These are phyloP conservation scores for Anoplophora glabripennis DNA, from an alignment of 1,140 invertebrate genomes.

Conservation along the genomic window DNA sequence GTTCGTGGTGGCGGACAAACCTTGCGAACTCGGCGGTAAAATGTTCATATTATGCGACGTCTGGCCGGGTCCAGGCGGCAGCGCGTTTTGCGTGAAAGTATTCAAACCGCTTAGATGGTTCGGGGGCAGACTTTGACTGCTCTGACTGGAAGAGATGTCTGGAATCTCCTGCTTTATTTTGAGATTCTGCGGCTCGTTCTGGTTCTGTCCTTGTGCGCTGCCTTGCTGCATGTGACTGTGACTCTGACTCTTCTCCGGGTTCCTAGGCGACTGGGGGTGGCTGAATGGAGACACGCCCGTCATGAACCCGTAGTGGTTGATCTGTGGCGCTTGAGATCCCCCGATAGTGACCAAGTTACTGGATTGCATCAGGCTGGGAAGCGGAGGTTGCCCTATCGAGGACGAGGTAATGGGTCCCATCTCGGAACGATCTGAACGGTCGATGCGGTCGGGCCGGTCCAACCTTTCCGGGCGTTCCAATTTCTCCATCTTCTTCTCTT, in stretches of 20 bases:
- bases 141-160: slow-evolving; percentile 39
- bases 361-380: slow-evolving; percentile 54
- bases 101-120: slow-evolving; percentile 17
- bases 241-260: slow-evolving; percentile 28
- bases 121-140: slow-evolving; percentile 3
- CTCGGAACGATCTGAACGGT: slow-evolving; percentile 49
- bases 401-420: slow-evolving; percentile 49
- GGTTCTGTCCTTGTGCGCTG: slow-evolving; percentile 50
- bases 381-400: slow-evolving; percentile 53
- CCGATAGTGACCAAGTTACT: slow-evolving; percentile 58
- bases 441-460: slow-evolving; percentile 47
- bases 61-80: slow-evolving; percentile 11
- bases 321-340: slow-evolving; percentile 46
- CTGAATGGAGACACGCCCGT: slow-evolving; percentile 27
- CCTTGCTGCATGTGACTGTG: slow-evolving; percentile 47
- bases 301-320: slow-evolving; percentile 56
- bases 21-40: slow-evolving; percentile 22
- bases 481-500: slow-evolving; percentile 47
- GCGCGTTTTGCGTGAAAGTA: slow-evolving; percentile 19
- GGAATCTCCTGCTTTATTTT: slow-evolving; percentile 76
- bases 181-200: slow-evolving; percentile 69
- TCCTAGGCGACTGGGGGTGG: slow-evolving; percentile 34
- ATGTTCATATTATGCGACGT: slow-evolving; percentile 7
- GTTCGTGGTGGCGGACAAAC: slow-evolving; percentile 11
- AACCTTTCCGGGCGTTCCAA: slow-evolving; percentile 48